Base-by-base conservation (phyloP, 2,797 vertebrate genomes). In the Erpetoichthys calabaricus region DNA sequence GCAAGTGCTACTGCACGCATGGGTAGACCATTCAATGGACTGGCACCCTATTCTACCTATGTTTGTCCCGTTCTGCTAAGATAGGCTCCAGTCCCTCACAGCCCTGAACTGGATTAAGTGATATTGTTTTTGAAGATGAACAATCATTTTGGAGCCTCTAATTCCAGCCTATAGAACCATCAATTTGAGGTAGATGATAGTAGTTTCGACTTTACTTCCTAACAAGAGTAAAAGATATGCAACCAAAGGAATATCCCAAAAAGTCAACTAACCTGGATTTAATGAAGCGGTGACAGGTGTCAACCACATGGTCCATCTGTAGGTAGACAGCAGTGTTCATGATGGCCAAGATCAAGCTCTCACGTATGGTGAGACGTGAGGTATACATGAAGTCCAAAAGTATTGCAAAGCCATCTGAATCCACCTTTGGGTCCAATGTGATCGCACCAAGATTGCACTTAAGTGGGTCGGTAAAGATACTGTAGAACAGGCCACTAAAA, bases 371-470 rank as follows among this genome's bases (percentile, higher is more conserved):
- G 63, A 99, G 86, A 59, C 89, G 90, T 55, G 96, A 99, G 0
- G 94, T 95, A 80, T 99, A 98, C 96, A 98, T 99, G 72, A 99
- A 99, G 67, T 98, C 94, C 67, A 98, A 73, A 49, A 99, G 86
- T 67, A 93, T 86, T 64, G 89, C 86, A 64, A 99, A 97, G 9
- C 91, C 88, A 68, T 91, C 88, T 0, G 91, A 83, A 62, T 94
- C 94, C 67, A 96, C 89, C 67, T 94, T 92, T 0, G 91, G 83
- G 65, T 98, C 91, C 66, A 99, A 73, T 61, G 82, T 95, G 65
- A 98, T 91, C 68, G 89, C 77, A 63, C 75, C 84, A 42, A 94
- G 84, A 77, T 90, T 90, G 62, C 84, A 82, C 64, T 97, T 97
- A 64, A 91, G 77, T 42, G 90, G 83, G 70, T 95, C 85, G 63